phyloP scores from a whole-genome alignment of 2,113 vertebrate species.

The Xerus inauris region DNA sequence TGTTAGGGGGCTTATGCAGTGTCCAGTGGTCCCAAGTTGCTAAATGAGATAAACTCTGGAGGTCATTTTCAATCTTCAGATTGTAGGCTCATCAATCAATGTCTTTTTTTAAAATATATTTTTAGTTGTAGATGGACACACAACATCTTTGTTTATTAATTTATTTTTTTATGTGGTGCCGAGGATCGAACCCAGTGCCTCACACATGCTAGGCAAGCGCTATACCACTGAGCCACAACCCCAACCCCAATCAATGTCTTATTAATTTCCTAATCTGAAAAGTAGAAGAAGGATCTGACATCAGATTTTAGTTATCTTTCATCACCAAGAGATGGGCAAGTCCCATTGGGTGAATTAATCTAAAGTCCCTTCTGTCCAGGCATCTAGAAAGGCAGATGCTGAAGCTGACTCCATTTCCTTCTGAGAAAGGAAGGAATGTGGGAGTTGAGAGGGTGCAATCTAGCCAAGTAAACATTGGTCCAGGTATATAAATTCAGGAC shows the following conservation, averaged over 20 bases:
- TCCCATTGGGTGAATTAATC: constrained; percentile 36
- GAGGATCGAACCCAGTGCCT: too few relatives aligned
- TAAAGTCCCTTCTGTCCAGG: not conserved
- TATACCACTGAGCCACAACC: too few relatives aligned
- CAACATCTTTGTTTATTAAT: too few relatives aligned
- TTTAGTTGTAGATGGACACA: too few relatives aligned
- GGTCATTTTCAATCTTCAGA: constrained; percentile 13
- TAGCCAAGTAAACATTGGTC: constrained; percentile 7
- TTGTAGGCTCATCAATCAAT: not conserved
- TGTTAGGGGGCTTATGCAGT: not conserved
- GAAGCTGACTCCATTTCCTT: not conserved
- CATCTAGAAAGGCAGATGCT: constrained; percentile 20
- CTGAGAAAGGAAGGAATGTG: constrained; percentile 48
- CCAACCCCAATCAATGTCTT: too few relatives aligned
- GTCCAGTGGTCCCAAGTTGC: not conserved
- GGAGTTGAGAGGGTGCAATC: not conserved
- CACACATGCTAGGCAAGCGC: too few relatives aligned
- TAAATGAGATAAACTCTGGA: constrained; percentile 39
- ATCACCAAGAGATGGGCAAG: constrained; percentile 19
- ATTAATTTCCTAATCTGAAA: not conserved
- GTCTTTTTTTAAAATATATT: too few relatives aligned
- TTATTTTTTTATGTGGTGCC: too few relatives aligned
- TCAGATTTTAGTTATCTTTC: constrained; percentile 58
- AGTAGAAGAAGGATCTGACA: constrained; percentile 11
- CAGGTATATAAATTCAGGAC: not conserved